Evolutionary conservation across 2,888 invertebrate genomes (phyloP).

Genomic region (Parochlus steinenii): DNA sequence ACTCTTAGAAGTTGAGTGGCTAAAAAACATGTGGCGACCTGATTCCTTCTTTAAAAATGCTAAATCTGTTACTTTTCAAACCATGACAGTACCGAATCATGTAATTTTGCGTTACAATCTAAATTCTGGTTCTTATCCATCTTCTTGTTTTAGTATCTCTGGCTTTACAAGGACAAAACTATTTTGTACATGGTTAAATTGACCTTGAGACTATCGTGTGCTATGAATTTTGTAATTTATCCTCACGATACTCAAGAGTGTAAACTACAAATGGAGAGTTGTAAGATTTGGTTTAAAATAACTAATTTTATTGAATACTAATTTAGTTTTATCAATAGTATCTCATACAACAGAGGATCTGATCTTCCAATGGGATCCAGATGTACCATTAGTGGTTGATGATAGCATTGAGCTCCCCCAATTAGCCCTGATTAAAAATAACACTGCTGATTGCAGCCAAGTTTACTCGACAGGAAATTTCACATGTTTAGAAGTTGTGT

Average conservation of each 20-base stretch:
- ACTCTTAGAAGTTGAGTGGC: conserved; percentile 73
- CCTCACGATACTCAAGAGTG: conserved; percentile 91
- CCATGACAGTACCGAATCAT: conserved; percentile 89
- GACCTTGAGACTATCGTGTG: conserved; percentile 74
- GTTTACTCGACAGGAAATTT: conserved; percentile 57
- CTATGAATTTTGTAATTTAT: conserved; percentile 89
- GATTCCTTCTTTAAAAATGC: conserved; percentile 91
- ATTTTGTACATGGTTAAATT: conserved; percentile 82
- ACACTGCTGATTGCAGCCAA: conserved; percentile 76
- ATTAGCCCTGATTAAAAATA: conserved; percentile 71
- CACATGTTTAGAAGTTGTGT: conserved; percentile 80
- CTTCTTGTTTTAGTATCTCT: too few species aligned
- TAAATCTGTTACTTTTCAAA: conserved; percentile 83
- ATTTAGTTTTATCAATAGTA: conserved; percentile 2
- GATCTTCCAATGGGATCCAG: conserved; percentile 9
- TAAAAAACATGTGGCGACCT: conserved; percentile 86
- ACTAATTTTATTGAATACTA: conserved; percentile 19
- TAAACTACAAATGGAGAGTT: conserved; percentile 84
- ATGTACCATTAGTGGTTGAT: conserved; percentile 60
- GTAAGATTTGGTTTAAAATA: too few species aligned
- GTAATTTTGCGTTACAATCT: too few species aligned
- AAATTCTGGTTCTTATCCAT: too few species aligned
- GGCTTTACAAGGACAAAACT: conserved; percentile 75
- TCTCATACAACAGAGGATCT: conserved; percentile 8
- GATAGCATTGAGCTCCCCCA: conserved; percentile 79